Evolutionary conservation across 2,113 vertebrate species (phyloP), one percentile per base, ranked within the genome.

Genomic region (Anolis sagrei): DNA sequence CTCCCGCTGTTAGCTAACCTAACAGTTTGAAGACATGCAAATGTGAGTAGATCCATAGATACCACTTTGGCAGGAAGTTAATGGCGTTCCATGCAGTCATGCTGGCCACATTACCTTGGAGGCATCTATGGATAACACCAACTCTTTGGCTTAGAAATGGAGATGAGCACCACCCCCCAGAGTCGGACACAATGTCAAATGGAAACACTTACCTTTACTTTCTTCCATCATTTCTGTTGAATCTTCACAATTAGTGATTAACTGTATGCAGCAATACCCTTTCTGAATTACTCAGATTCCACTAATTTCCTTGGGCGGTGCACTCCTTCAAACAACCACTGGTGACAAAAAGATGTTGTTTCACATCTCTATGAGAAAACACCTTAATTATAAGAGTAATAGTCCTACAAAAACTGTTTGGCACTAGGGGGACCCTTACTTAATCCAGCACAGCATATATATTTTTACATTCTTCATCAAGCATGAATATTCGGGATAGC

Each of bases 381-480:
- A 18, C 29, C 5, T 76, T n/a, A 54, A 76, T 58, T 13, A 58
- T 36, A 61, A 73, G 36, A 58, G 54, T 16, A 13, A 18, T 58
- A 18, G 36, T 80, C 79, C 5, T n/a, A 29, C 48, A 51, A 76
- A 76, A 48, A 76, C 54, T 72, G 49, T n/a, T 27, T 44, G 39
- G 23, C 70, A 54, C n/a, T 54, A 70, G 21, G 68, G 69, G 11
- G 66, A 70, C 25, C 32, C 51, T 81, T 4, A 70, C 48, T n/a
- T 81, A 69, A 81, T 81, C 64, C 19, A 13, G 39, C 29, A 76
- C 44, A n/a, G 32, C 27, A 51, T 18, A 23, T 44, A 51, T 18
- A 23, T 44, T 23, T 51, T 79, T 79, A 39, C 44, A 75, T 51
- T 76, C 13, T 81, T 70, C 70, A 81, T 9, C n/a, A 81, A 72